Evolutionary conservation across 1,140 invertebrate species (phyloP).

Genomic region (Thereuonema tuberculata): DNA sequence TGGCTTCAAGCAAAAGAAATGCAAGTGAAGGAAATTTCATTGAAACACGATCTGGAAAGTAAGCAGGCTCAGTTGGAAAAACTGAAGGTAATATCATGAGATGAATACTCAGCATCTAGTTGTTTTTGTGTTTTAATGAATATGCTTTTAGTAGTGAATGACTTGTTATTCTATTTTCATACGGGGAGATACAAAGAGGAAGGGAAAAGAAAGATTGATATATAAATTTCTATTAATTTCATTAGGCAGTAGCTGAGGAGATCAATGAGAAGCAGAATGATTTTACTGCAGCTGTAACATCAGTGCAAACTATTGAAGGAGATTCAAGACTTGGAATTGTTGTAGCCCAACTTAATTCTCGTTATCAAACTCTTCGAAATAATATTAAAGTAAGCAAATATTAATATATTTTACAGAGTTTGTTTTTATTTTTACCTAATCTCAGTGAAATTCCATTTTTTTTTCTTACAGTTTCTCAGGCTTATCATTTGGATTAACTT

Average conservation of each 20-base stretch:
- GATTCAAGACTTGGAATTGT: slow-evolving; percentile 59
- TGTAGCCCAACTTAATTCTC: slow-evolving; percentile 60
- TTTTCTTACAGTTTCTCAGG: no score
- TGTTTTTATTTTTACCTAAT: no score
- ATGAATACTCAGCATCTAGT: not conserved
- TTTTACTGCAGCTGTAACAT: slow-evolving; percentile 52
- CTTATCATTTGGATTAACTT: not conserved
- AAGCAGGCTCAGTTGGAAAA: slow-evolving; percentile 68
- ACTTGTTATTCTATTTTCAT: no score
- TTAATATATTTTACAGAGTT: no score
- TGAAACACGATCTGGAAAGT: slow-evolving; percentile 67
- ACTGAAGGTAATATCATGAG: slow-evolving; percentile 36
- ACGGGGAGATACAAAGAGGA: no score
- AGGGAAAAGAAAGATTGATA: no score
- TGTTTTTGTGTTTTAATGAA: not conserved
- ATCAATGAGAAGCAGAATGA: slow-evolving; percentile 52
- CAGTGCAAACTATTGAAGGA: slow-evolving; percentile 51
- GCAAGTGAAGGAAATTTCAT: slow-evolving; percentile 72
- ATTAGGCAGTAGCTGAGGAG: slow-evolving; percentile 48
- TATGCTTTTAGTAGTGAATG: no score
- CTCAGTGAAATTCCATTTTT: no score
- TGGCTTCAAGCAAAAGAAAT: slow-evolving; percentile 76
- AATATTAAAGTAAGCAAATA: slow-evolving; percentile 44
- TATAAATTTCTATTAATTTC: no score
- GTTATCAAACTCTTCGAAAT: slow-evolving; percentile 73